Conservation (phyloP, 2,797 vertebrate genomes). For the Myotis findleyi region DNA sequence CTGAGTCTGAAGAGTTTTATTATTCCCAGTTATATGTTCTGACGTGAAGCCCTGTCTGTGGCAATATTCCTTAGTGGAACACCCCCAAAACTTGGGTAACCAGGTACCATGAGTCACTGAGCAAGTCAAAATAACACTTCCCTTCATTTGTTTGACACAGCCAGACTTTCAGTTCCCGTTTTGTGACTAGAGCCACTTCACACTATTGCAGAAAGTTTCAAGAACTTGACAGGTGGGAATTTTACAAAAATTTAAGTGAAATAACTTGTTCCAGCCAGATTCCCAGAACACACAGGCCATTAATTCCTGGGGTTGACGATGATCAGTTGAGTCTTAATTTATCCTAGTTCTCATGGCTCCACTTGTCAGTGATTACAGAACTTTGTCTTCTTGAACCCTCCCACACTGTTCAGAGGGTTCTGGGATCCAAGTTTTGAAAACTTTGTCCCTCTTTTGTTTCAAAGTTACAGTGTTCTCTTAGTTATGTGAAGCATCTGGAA, state of each 20-base stretch:
- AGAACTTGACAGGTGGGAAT: conserved; percentile 40
- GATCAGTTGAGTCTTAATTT: neutral
- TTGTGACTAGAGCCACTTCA: neutral
- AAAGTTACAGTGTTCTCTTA: conserved; percentile 33
- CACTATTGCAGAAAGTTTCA: neutral
- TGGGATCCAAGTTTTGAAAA: conserved; percentile 17
- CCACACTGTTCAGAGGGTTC: conserved; percentile 6
- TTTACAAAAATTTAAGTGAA: conserved; percentile 57
- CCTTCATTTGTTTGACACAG: neutral
- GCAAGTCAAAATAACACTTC: neutral
- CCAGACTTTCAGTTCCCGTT: conserved; percentile 65
- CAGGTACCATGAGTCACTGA: neutral
- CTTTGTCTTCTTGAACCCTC: neutral
- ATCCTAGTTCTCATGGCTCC: neutral
- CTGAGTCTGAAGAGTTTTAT: fast-evolving
- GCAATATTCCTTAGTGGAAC: neutral
- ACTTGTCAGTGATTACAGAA: neutral
- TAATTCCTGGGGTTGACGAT: neutral
- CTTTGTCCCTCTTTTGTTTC: neutral
- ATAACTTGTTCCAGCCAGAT: neutral
- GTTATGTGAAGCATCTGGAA: conserved; percentile 49
- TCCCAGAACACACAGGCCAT: neutral
- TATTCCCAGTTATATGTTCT: neutral
- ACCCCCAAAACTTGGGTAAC: neutral
- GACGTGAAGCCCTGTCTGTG: neutral